These are phyloP conservation scores for Centropus unirufus DNA, from an alignment of 2,113 vertebrate genomes.

Conservation along the genomic window DNA sequence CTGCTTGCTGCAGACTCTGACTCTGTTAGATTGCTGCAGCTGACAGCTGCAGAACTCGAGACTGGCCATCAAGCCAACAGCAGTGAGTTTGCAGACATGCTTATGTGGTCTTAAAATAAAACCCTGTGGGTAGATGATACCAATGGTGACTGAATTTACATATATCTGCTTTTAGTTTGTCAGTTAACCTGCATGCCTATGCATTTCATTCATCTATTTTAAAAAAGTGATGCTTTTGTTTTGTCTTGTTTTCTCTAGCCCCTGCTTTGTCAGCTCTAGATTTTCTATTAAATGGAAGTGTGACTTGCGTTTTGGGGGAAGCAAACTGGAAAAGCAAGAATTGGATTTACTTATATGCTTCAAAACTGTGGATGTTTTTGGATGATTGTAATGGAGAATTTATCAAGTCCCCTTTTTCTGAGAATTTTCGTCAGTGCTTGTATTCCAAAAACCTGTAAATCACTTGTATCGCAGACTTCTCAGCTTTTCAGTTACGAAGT, in stretches of 20 bases:
- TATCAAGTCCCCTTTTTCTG: not conserved
- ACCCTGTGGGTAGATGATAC: not conserved
- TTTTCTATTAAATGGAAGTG: not conserved
- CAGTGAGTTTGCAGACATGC: slow-evolving; percentile 38
- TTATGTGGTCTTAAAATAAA: not conserved
- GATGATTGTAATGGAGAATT: not conserved
- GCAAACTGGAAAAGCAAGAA: not conserved
- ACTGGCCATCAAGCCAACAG: slow-evolving; percentile 8
- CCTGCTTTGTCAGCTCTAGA: not conserved
- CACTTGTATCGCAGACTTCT: not conserved
- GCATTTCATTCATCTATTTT: not conserved
- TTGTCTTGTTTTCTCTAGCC: not conserved
- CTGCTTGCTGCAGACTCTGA: slow-evolving; percentile 31
- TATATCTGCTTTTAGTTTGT: not conserved
- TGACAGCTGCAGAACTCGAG: slow-evolving; percentile 25
- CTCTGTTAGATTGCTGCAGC: slow-evolving; percentile 25
- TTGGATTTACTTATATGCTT: not conserved
- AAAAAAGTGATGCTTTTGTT: not conserved
- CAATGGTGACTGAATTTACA: not conserved
- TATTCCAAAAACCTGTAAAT: not conserved
- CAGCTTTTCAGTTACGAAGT: not conserved
- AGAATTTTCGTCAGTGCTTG: not conserved
- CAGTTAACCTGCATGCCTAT: not conserved
- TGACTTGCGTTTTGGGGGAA: not conserved
- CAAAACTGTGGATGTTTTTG: not conserved